Evolutionary conservation across 2,797 vertebrate species (phyloP).

Genomic region (Danio kyathit): DNA sequence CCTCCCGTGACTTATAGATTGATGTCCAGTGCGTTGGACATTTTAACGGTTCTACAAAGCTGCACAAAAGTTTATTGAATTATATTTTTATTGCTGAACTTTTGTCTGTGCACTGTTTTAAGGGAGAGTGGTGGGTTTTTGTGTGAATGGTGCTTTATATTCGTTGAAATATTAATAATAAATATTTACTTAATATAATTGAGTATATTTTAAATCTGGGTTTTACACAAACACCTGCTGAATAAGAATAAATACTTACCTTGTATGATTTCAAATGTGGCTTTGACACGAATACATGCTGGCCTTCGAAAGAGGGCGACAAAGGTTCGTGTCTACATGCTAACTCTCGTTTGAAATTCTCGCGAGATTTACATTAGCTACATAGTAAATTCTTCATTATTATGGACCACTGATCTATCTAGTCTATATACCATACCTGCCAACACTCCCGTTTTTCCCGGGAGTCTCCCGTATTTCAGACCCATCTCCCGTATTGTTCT

Average conservation of each 20-base stretch:
- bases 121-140: background rate
- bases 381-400: no score
- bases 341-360: conserved; percentile 27
- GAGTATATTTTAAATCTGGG: background rate
- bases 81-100: conserved; percentile 52
- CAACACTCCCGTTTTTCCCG: no score
- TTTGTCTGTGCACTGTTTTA: conserved; percentile 32
- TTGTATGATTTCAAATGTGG: background rate
- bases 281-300: background rate
- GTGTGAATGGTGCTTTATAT: conserved; percentile 22
- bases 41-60: conserved; percentile 39
- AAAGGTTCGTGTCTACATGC: background rate
- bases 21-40: conserved; percentile 30
- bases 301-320: background rate
- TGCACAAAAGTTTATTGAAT: conserved; percentile 41
- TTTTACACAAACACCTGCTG: background rate
- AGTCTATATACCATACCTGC: no score
- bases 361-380: background rate
- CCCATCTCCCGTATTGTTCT: no score
- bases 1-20: conserved; percentile 4
- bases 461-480: no score
- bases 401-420: no score
- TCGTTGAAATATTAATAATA: conserved; percentile 32
- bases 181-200: conserved; percentile 37
- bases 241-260: background rate